A percentile compares a stretch with the other conserved stretches of the same genome.
Evolutionary conservation across 2,113 vertebrate genomes (phyloP).

Genomic region (Cettia cetti): DNA sequence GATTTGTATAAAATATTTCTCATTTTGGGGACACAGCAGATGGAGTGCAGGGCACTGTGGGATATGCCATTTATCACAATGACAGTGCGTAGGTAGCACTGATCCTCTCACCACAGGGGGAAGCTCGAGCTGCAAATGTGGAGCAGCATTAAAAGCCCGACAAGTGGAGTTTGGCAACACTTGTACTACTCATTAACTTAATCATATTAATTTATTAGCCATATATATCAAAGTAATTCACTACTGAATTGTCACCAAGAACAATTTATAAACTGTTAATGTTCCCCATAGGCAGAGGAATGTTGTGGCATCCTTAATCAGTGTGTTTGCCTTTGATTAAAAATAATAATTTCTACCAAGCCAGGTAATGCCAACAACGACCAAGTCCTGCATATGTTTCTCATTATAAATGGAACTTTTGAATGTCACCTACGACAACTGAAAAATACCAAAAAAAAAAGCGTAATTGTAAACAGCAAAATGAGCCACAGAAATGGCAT

Average conservation of each 20-base stretch:
- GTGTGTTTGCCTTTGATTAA: conserved; percentile 9
- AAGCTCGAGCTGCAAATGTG: conserved; percentile 63
- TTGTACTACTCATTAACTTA: conserved; percentile 73
- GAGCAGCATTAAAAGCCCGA: conserved; percentile 44
- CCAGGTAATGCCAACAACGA: conserved; percentile 48
- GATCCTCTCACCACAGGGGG: conserved; percentile 73
- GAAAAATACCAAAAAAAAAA: not conserved
- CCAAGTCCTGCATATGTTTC: conserved; percentile 53
- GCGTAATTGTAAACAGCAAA: not conserved
- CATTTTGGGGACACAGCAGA: conserved; percentile 73
- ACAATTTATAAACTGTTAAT: conserved; percentile 64
- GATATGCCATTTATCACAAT: conserved; percentile 83
- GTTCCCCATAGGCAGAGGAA: conserved; percentile 33
- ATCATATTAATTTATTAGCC: conserved; percentile 78
- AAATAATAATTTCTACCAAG: conserved; percentile 39
- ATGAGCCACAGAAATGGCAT: conserved; percentile 23
- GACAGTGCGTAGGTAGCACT: conserved; percentile 73
- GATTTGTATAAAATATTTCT: conserved; percentile 66
- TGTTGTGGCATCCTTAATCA: conserved; percentile 33
- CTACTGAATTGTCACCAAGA: conserved; percentile 64
- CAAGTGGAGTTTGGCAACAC: conserved; percentile 68
- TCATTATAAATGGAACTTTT: conserved; percentile 32
- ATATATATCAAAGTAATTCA: conserved; percentile 73
- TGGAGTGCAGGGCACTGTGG: conserved; percentile 79
- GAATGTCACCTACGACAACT: conserved; percentile 14